These are phyloP conservation scores for Lathamus discolor DNA, from an alignment of 2,113 vertebrate species.

Conservation along the genomic window DNA sequence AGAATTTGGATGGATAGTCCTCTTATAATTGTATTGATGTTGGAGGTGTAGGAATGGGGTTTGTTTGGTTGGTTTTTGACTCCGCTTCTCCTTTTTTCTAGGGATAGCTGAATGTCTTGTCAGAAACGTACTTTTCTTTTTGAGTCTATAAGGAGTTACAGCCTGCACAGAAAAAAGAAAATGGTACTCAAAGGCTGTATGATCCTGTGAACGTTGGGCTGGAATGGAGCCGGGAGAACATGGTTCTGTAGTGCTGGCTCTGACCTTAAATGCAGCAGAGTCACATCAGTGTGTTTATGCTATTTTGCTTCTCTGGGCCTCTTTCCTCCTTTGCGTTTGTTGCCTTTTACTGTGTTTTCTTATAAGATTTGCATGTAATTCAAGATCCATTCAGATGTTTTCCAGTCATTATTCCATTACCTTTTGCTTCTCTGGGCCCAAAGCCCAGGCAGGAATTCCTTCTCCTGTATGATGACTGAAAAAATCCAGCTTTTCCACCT, in stretches of 20 bases:
- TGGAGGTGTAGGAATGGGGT: background rate
- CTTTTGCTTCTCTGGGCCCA: background rate
- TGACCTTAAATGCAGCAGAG: background rate
- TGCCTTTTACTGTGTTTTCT: background rate
- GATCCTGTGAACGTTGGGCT: background rate
- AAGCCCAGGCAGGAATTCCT: background rate
- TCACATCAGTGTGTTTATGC: background rate
- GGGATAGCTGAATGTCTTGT: background rate
- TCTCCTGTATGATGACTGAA: background rate
- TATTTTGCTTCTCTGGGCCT: background rate
- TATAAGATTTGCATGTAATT: background rate
- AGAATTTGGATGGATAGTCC: background rate
- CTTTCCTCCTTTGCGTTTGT: background rate
- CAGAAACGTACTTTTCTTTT: background rate
- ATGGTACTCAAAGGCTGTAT: background rate
- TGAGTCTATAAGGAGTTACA: background rate
- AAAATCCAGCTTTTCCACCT: background rate
- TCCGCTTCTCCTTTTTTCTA: background rate
- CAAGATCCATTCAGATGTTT: background rate
- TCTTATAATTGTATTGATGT: background rate
- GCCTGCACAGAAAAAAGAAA: background rate
- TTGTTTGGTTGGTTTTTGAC: background rate
- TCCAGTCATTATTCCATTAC: background rate
- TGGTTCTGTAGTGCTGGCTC: background rate
- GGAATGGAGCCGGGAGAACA: background rate